phyloP scores from a whole-genome alignment of 2,113 vertebrate genomes.

The Chunga burmeisteri region DNA sequence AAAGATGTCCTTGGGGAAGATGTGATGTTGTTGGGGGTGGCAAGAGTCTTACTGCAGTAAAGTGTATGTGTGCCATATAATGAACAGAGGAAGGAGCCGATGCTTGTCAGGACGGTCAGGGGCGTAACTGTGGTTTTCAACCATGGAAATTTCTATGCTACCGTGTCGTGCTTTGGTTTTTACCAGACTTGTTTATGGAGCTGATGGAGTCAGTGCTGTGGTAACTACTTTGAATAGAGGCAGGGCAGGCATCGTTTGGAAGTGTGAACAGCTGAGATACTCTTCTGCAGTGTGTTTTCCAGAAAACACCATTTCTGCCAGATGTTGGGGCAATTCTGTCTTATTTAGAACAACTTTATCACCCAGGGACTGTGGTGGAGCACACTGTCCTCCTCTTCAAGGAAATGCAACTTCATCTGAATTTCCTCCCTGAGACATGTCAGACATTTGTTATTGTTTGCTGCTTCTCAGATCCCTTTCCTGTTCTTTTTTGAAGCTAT shows the following conservation, averaged over 20 bases:
- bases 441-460: slow-evolving; percentile 64
- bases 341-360: background rate
- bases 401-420: slow-evolving; percentile 65
- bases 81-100: background rate
- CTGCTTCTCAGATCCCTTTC: slow-evolving; percentile 62
- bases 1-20: background rate
- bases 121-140: background rate
- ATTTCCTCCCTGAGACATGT: slow-evolving; percentile 65
- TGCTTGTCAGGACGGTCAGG: background rate
- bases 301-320: background rate
- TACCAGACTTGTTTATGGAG: background rate
- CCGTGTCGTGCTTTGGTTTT: background rate
- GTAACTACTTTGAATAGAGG: background rate
- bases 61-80: background rate
- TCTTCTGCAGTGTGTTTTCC: slow-evolving; percentile 23
- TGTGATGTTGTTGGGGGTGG: no score
- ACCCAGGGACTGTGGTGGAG: background rate
- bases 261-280: background rate
- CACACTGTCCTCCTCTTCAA: slow-evolving; percentile 31
- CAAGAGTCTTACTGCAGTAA: background rate
- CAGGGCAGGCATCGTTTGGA: background rate
- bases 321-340: background rate
- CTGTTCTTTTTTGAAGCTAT: slow-evolving; percentile 64
- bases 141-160: background rate
- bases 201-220: background rate